Evolutionary conservation across 2,113 vertebrate genomes (phyloP).

Genomic region (Hemichromis elongatus): DNA sequence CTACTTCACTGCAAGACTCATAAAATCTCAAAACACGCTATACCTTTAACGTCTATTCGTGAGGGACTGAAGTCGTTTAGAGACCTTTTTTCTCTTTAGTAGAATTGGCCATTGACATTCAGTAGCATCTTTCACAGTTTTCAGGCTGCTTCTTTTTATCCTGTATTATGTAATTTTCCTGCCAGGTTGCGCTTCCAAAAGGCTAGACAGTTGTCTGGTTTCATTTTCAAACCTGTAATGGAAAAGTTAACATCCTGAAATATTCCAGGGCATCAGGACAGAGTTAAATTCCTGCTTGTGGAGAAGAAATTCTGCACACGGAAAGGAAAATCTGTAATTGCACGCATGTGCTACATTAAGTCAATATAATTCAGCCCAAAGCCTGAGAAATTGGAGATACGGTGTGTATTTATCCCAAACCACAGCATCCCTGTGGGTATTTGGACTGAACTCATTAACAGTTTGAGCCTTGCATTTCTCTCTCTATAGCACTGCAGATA

Average conservation of each 20-base stretch:
- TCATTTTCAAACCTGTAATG: background rate
- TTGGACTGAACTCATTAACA: background rate
- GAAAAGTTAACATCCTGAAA: background rate
- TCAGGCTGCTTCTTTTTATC: background rate
- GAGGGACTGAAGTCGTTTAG: background rate
- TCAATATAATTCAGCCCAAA: background rate
- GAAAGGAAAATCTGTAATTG: background rate
- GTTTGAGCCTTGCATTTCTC: background rate
- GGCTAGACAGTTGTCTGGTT: background rate
- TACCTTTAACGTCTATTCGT: background rate
- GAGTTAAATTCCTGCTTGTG: constrained; percentile 1
- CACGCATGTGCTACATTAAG: background rate
- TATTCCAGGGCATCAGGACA: background rate
- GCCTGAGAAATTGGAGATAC: background rate
- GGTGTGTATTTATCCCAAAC: background rate
- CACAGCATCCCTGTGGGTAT: background rate
- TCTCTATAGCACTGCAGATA: background rate
- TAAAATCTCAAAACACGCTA: background rate
- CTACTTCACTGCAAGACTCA: background rate
- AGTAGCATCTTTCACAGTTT: background rate
- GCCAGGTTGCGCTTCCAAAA: background rate
- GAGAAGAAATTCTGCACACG: background rate
- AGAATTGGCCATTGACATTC: background rate
- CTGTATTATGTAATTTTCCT: background rate
- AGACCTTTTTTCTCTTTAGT: background rate